Base-by-base conservation (phyloP, 2,797 vertebrate genomes). In the Gallirallus australis region DNA sequence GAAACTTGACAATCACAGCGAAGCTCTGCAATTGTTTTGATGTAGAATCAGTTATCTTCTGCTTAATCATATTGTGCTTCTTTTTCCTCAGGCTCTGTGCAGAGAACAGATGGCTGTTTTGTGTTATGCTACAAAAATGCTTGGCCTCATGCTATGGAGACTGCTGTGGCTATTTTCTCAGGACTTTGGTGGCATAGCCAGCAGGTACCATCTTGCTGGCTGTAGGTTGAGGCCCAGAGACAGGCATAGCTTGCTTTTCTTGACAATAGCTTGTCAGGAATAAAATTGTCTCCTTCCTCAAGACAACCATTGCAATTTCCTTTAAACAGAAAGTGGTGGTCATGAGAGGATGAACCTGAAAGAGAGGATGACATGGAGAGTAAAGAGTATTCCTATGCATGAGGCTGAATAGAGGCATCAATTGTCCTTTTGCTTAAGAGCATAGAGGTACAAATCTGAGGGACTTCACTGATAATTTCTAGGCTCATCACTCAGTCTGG, bases 71-170 rank as follows among this genome's bases (percentile, higher is more conserved):
- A 89, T 65, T 54, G n/a, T 45, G 21, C 8, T 93, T 20, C 47
- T 61, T 89, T 90, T 64, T 45, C 92, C 89, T 90, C 65, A 83
- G 82, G 45, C 72, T 89, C 54, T 4, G 0, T 78, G 68, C 57
- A 54, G 37, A 53, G 65, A 92, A 37, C 94, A 96, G 89, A 85
- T 92, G 90, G 86, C 57, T 40, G 19, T 64, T 80, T 16, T 42
- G 53, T 71, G 24, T 47, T 87, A 50, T 48, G 45, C 60, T 87
- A 73, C 66, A 57, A 64, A 93, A 90, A 89, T 47, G 0, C 56
- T 87, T 95, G 76, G 82, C 28, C 25, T 87, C 14, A 8, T 78
- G 53, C 33, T 50, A 42, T 87, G 37, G 48, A 87, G 17, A 9
- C 10, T 89, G 25, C 15, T 33, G 7, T 14, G 8, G 23, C 40